phyloP scores from a whole-genome alignment of 2,888 invertebrate genomes.

The Acholoe squamosa region DNA sequence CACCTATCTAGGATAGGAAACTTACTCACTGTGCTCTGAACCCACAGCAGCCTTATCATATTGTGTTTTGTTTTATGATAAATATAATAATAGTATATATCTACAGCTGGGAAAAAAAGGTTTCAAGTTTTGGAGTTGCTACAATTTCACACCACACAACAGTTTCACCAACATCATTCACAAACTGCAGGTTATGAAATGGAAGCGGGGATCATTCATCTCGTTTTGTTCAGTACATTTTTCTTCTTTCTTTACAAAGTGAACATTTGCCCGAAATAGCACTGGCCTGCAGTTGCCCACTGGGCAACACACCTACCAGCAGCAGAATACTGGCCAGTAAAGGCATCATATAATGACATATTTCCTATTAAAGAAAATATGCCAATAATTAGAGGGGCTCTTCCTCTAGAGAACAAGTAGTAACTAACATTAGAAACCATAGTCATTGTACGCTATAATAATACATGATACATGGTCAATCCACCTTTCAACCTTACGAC shows the following conservation, averaged over 20 bases:
- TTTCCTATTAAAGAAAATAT: too few species aligned
- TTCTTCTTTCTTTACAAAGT: conserved; percentile 9
- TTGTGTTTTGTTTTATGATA: background rate
- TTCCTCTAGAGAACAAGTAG: background rate
- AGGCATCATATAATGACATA: too few species aligned
- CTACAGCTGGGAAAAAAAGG: conserved; percentile 54
- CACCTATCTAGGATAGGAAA: conserved; percentile 50
- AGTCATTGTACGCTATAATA: background rate
- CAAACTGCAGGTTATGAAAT: conserved; percentile 23
- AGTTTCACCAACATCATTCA: background rate
- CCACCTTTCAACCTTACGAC: background rate
- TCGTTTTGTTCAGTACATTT: background rate
- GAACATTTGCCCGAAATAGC: background rate
- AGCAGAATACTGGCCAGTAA: conserved; percentile 7
- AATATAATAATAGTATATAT: background rate
- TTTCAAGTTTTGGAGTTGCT: conserved; percentile 60
- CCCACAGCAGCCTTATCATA: background rate
- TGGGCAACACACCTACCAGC: conserved; percentile 19
- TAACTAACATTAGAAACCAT: background rate
- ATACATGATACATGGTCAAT: background rate
- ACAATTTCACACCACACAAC: conserved; percentile 55
- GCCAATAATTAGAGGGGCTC: background rate
- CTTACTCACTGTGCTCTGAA: background rate
- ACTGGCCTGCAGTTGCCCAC: conserved; percentile 51
- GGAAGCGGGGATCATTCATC: conserved; percentile 8